A percentile compares a stretch with the other conserved stretches of the same genome.
Conservation (phyloP, 2,888 invertebrate genomes). For the Embidobia sp. region DNA sequence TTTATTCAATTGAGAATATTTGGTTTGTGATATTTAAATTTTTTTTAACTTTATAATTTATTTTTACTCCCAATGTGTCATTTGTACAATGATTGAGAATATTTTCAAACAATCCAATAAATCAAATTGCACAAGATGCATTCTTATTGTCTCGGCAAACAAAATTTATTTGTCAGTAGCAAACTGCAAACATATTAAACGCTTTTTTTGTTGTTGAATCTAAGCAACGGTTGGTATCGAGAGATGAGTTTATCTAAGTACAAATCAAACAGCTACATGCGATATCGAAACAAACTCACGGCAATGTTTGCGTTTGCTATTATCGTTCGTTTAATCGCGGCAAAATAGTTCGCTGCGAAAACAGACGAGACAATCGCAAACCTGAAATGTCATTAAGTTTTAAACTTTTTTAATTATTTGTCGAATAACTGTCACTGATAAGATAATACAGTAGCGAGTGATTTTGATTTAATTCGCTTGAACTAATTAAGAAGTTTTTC, state of each 20-base stretch:
- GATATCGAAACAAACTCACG: neutral
- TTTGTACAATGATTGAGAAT: too few species aligned
- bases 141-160: too few species aligned
- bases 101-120: too few species aligned
- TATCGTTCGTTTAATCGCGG: neutral
- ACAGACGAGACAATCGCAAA: neutral
- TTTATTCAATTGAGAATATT: too few species aligned
- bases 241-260: neutral
- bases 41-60: too few species aligned
- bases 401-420: neutral
- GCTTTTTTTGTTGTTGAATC: neutral
- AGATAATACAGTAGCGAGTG: conserved; percentile 1
- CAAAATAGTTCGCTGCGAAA: neutral
- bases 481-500: neutral
- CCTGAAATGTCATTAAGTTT: neutral
- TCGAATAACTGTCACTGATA: neutral
- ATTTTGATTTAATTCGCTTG: neutral
- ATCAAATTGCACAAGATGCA: too few species aligned
- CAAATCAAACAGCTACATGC: neutral
- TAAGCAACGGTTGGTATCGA: neutral
- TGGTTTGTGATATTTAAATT: too few species aligned
- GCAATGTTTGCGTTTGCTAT: neutral
- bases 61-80: too few species aligned
- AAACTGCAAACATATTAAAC: neutral
- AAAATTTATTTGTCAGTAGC: neutral